Conservation (phyloP, 2,888 invertebrate genomes). For the Nomada lathburiana region DNA sequence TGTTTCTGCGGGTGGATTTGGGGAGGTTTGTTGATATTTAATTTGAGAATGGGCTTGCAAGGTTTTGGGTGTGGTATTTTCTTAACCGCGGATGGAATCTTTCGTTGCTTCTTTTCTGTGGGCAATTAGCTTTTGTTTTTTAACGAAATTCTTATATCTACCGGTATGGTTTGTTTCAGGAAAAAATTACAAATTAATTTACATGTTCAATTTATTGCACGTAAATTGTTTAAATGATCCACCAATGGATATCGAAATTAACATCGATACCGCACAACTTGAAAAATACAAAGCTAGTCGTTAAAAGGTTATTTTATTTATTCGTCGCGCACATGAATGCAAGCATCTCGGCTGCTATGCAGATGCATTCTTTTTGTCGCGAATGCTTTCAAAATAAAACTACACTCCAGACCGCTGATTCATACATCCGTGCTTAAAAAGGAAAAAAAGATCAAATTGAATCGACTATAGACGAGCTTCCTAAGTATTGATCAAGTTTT, state of each 20-base stretch:
- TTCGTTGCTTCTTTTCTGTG: not conserved
- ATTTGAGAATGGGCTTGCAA: no score
- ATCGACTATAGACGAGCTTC: no score
- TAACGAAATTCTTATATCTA: not conserved
- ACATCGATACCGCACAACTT: no score
- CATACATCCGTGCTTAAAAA: not conserved
- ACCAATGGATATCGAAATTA: no score
- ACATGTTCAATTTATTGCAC: no score
- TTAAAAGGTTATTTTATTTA: not conserved
- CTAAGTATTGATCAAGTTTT: no score
- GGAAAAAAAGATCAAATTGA: no score
- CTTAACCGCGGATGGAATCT: not conserved
- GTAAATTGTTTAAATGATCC: no score
- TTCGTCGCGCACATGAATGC: not conserved
- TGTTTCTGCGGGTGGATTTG: no score
- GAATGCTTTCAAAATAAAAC: slow-evolving; percentile 14
- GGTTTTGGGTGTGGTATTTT: no score
- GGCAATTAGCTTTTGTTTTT: no score
- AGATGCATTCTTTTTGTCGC: not conserved
- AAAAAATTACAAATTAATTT: no score
- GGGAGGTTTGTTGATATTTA: not conserved
- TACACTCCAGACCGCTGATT: not conserved
- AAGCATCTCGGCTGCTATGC: not conserved
- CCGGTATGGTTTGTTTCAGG: not conserved
- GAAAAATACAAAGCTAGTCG: not conserved